Conservation (phyloP, 2,113 vertebrate species). For the Gambusia holbrooki region DNA sequence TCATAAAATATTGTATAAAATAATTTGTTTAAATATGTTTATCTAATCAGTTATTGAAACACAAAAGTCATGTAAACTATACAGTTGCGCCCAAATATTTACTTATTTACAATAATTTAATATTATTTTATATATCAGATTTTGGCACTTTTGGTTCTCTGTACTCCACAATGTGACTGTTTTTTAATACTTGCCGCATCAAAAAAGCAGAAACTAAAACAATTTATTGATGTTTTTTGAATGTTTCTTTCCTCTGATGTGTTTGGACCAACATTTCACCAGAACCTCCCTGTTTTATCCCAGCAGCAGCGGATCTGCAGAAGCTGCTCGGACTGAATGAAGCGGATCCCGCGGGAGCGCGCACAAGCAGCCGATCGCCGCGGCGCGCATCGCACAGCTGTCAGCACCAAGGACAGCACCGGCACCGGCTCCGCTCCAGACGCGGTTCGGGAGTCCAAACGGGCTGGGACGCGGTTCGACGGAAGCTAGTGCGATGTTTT, state of each 20-base stretch:
- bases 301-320: constrained; percentile 17
- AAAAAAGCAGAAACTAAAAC: neutral
- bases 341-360: constrained; percentile 70
- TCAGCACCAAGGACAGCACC: constrained; percentile 83
- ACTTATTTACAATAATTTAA: too few relatives aligned
- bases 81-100: too few relatives aligned
- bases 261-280: too few relatives aligned
- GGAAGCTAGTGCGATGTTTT: constrained; percentile 11
- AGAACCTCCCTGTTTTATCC: constrained; percentile 19
- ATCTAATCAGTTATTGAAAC: too few relatives aligned
- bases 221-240: too few relatives aligned
- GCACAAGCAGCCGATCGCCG: constrained; percentile 42
- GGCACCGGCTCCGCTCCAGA: constrained; percentile 59
- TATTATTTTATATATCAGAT: neutral
- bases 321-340: constrained; percentile 30
- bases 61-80: too few relatives aligned
- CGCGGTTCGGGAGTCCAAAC: constrained; percentile 22
- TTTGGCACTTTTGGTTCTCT: neutral
- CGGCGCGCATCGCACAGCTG: constrained; percentile 77
- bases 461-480: neutral
- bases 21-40: too few relatives aligned
- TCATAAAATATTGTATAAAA: too few relatives aligned
- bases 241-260: too few relatives aligned
- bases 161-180: neutral
- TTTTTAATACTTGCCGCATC: neutral